These are phyloP conservation scores for Rhyacophila evoluta DNA, from an alignment of 2,888 invertebrate genomes.

Conservation along the genomic window DNA sequence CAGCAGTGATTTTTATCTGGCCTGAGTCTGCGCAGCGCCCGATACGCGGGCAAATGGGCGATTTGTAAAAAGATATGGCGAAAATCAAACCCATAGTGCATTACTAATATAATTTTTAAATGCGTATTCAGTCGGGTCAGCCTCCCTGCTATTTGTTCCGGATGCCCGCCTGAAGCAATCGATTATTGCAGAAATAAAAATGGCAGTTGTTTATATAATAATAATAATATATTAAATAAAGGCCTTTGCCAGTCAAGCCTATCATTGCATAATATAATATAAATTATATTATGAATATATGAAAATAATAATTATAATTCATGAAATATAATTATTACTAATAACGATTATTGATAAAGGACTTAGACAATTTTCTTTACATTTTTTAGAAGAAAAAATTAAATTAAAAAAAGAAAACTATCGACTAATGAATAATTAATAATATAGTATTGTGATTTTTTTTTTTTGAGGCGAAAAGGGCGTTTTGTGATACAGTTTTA, in stretches of 20 bases:
- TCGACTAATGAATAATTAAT: neutral
- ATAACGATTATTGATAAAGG: neutral
- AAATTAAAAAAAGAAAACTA: slow-evolving; percentile 20
- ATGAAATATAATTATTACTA: slow-evolving; percentile 7
- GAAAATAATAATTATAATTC: neutral
- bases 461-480: neutral
- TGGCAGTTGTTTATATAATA: too few relatives aligned
- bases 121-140: too few relatives aligned
- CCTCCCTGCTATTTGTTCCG: too few relatives aligned
- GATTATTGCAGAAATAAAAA: neutral
- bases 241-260: slow-evolving; percentile 4
- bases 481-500: slow-evolving; percentile 11
- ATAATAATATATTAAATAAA: too few relatives aligned
- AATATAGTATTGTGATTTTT: neutral
- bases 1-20: slow-evolving; percentile 16
- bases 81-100: too few relatives aligned
- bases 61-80: too few relatives aligned
- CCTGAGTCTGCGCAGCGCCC: neutral
- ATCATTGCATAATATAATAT: slow-evolving; percentile 18
- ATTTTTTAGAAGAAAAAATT: slow-evolving; percentile 15
- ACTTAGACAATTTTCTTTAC: slow-evolving; percentile 20
- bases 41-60: too few relatives aligned
- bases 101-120: too few relatives aligned
- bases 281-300: slow-evolving; percentile 1
- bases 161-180: too few relatives aligned